Evolutionary conservation across 2,113 vertebrate genomes (phyloP), one percentile per base, ranked within the genome.

Genomic region (Xyliphius kryptos): DNA sequence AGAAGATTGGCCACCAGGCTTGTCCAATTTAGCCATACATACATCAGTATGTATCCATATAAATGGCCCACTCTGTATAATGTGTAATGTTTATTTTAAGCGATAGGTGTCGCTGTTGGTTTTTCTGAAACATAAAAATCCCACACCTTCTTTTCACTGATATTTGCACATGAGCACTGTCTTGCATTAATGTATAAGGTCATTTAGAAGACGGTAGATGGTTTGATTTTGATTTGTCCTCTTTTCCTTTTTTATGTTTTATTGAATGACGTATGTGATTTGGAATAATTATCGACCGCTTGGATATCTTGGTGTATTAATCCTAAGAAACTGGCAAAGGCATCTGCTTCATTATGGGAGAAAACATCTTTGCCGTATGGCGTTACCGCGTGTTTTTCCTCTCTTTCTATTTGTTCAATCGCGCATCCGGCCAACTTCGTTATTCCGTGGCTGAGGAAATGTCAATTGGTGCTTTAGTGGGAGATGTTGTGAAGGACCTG

Each of bases 61-160:
- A n/a, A n/a, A n/a, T n/a, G n/a, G n/a, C n/a, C n/a, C n/a, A n/a
- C n/a, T n/a, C n/a, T n/a, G n/a, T n/a, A n/a, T n/a, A n/a, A n/a
- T 88, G 77, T 92, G 88, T 82, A 74, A 7, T 85, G 75, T 78
- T 81, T 60, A 26, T 7, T 47, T 72, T 86, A 79, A 80, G 88
- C 92, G 86, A 82, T 81, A 65, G 75, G 91, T 79, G 91, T 86
- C 91, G 90, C 91, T 94, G 90, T 93, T 85, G 88, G 79, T 87
- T 46, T 68, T 46, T 49, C 40, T 63, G 40, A 48, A 41, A 22
- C 59, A 54, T 58, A 54, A 56, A 20, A 56, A 47, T 60, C 11
- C 44, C 80, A 76, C 64, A 26, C 55, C 61, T 60, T 51, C 61
- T 12, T 55, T n/a, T 50, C 21, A 1, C 5, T 54, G 10, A 12